These are phyloP conservation scores for Entomobrya multifasciata DNA, from an alignment of 2,888 invertebrate species.

Conservation along the genomic window DNA sequence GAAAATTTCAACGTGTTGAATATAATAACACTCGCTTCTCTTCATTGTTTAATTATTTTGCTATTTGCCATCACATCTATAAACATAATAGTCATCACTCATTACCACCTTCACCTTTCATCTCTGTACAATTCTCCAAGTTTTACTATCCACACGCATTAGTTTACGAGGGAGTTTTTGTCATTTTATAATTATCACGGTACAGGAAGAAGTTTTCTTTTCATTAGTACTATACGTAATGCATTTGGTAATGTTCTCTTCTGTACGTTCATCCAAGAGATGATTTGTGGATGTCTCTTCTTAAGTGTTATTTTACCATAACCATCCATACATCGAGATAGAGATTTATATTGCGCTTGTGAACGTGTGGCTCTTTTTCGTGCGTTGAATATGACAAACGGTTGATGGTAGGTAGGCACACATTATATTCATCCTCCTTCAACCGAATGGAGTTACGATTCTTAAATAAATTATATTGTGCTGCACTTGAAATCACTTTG, in stretches of 20 bases:
- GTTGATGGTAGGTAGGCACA: slow-evolving; percentile 37
- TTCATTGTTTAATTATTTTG: not conserved
- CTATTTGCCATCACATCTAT: too few relatives aligned
- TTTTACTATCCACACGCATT: not conserved
- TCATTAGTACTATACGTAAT: not conserved
- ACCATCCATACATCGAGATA: too few relatives aligned
- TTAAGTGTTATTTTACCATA: not conserved
- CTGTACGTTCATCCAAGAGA: not conserved
- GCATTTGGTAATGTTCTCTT: not conserved
- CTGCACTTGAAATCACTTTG: slow-evolving; percentile 44
- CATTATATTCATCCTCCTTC: not conserved
- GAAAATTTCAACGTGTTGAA: too few relatives aligned
- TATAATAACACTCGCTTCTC: too few relatives aligned
- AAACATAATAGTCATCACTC: not conserved
- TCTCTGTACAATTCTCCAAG: not conserved
- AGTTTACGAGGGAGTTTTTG: not conserved
- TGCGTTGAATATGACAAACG: slow-evolving; percentile 7
- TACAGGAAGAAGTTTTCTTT: not conserved
- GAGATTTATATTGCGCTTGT: too few relatives aligned
- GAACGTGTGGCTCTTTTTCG: not conserved
- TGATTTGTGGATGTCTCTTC: not conserved
- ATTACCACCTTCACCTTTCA: slow-evolving; percentile 16
- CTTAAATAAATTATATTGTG: slow-evolving; percentile 29
- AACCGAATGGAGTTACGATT: not conserved
- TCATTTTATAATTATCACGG: not conserved